Percentiles rank a stretch among this genome's conserved stretches.
These are phyloP conservation scores for Eretmochelys imbricata DNA, from an alignment of 2,113 vertebrate genomes.

Conservation along the genomic window DNA sequence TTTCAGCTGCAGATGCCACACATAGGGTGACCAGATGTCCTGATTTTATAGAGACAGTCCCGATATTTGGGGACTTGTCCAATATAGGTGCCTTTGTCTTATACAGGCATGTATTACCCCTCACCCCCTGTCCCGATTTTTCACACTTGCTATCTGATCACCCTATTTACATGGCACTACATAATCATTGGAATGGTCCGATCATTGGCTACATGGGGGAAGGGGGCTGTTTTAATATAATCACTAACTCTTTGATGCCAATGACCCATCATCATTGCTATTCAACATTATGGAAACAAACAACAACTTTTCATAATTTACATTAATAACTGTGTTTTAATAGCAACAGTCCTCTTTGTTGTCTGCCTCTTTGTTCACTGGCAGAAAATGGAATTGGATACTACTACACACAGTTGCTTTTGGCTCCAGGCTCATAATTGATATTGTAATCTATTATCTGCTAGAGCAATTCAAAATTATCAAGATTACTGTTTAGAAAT, in stretches of 20 bases:
- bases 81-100: too few relatives aligned
- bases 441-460: constrained; percentile 37
- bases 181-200: background rate
- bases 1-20: background rate
- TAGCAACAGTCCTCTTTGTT: constrained; percentile 2
- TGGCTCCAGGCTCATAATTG: constrained; percentile 23
- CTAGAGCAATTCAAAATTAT: constrained; percentile 9
- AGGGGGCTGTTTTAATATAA: background rate
- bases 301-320: background rate
- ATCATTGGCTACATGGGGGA: background rate
- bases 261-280: background rate
- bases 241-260: background rate
- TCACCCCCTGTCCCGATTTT: too few relatives aligned
- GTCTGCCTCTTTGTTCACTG: background rate
- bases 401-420: background rate
- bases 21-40: too few relatives aligned
- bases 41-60: too few relatives aligned
- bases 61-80: too few relatives aligned
- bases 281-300: background rate
- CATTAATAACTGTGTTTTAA: background rate
- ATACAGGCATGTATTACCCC: too few relatives aligned
- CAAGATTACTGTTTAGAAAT: constrained; percentile 40
- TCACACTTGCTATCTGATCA: too few relatives aligned
- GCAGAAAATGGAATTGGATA: background rate
- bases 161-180: background rate